Evolutionary conservation across 2,797 vertebrate genomes (phyloP).

Genomic region (Buceros bicornis): DNA sequence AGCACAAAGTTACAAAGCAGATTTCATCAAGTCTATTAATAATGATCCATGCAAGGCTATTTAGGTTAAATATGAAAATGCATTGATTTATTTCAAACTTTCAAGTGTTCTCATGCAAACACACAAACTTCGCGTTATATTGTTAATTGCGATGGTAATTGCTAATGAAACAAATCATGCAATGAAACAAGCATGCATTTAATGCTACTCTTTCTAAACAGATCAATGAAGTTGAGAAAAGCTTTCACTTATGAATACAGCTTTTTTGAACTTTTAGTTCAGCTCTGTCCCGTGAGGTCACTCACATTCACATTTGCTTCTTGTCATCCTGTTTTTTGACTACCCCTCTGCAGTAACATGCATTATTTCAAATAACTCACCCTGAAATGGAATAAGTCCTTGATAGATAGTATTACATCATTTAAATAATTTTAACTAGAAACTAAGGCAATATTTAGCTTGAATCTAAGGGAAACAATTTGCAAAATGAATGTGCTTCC

Average conservation of each 20-base stretch:
- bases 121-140: slow-evolving; percentile 30
- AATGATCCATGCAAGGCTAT: slow-evolving; percentile 69
- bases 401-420: background rate
- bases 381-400: background rate
- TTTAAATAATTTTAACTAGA: background rate
- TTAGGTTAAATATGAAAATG: slow-evolving; percentile 55
- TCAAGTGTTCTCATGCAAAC: slow-evolving; percentile 64
- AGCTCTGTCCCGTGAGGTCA: background rate
- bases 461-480: background rate
- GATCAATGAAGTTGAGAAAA: background rate
- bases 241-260: background rate
- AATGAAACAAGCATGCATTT: slow-evolving; percentile 54
- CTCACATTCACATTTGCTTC: background rate
- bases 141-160: slow-evolving; percentile 63
- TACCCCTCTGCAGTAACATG: background rate
- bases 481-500: background rate
- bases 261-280: background rate
- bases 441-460: background rate
- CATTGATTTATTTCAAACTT: slow-evolving; percentile 22
- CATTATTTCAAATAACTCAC: background rate
- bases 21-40: slow-evolving; percentile 69
- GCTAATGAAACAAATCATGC: slow-evolving; percentile 68
- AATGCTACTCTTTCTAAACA: slow-evolving; percentile 3
- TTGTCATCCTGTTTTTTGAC: background rate
- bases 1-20: slow-evolving; percentile 77